A percentile compares a stretch with the other conserved stretches of the same genome.
These are phyloP conservation scores for Desoria tigrina DNA, from an alignment of 2,888 invertebrate species.

Conservation along the genomic window DNA sequence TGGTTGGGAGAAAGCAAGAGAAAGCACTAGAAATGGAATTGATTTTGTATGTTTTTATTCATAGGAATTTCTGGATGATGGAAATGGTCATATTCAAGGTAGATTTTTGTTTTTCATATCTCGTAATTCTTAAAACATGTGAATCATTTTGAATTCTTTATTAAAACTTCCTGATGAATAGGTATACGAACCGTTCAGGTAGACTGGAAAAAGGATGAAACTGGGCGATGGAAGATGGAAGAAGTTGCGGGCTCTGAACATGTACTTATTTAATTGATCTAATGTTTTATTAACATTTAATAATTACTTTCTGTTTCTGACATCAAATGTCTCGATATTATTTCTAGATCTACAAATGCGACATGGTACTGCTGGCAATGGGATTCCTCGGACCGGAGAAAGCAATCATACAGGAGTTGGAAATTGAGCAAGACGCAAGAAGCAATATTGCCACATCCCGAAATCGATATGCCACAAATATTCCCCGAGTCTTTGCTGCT, in stretches of 20 bases:
- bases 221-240: constrained; percentile 90
- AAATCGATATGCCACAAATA: constrained; percentile 75
- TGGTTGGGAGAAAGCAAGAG: not conserved
- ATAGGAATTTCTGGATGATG: constrained; percentile 86
- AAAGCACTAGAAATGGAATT: not conserved
- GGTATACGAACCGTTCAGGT: constrained; percentile 82
- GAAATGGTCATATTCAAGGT: constrained; percentile 83
- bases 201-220: constrained; percentile 86
- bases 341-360: constrained; percentile 78
- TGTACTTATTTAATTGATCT: constrained; percentile 53
- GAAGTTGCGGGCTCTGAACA: constrained; percentile 78
- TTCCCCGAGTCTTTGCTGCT: constrained; percentile 87
- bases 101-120: not conserved
- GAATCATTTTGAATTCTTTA: not conserved
- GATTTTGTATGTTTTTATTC: constrained; percentile 23
- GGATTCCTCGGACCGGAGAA: constrained; percentile 96
- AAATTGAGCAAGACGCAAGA: constrained; percentile 80
- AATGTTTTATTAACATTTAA: constrained; percentile 5
- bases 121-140: not conserved
- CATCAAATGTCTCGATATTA: too few relatives aligned
- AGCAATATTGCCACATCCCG: constrained; percentile 84
- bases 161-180: too few relatives aligned
- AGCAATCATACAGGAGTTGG: constrained; percentile 76
- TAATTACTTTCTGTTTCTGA: not conserved
- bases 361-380: constrained; percentile 95